These are phyloP conservation scores for Callosobruchus maculatus DNA, from an alignment of 2,888 invertebrate genomes.

Conservation along the genomic window DNA sequence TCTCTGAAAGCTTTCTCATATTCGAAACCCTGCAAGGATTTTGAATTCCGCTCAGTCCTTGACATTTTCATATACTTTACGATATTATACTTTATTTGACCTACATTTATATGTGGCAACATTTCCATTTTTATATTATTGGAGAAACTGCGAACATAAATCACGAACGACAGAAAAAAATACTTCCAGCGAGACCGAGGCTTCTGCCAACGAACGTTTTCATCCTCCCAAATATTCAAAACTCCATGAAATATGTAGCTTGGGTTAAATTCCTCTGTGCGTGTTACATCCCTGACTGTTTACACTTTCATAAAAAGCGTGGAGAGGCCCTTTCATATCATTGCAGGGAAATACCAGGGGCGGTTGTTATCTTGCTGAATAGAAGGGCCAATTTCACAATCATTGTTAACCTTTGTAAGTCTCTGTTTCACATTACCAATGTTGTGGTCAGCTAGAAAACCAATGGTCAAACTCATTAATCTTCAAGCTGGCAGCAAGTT, in stretches of 20 bases:
- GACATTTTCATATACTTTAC: background rate
- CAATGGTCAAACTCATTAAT: no score
- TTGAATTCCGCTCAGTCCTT: background rate
- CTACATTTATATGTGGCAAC: background rate
- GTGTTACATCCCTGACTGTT: background rate
- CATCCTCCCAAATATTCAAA: background rate
- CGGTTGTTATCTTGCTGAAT: background rate
- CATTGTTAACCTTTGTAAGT: no score
- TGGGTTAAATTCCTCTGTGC: background rate
- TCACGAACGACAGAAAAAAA: background rate
- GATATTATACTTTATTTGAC: background rate
- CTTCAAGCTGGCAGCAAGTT: no score
- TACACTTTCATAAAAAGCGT: background rate
- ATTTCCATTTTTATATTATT: background rate
- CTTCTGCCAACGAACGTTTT: background rate
- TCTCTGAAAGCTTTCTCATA: background rate
- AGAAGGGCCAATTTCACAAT: no score
- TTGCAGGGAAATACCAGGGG: background rate
- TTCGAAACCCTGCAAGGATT: background rate
- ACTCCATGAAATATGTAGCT: background rate
- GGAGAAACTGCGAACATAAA: background rate
- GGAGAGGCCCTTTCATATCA: background rate
- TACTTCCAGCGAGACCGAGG: background rate
- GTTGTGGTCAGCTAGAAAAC: no score
- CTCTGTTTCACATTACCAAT: no score